Evolutionary conservation across 2,797 vertebrate genomes (phyloP), one percentile per base, ranked within the genome.

Genomic region (Acanthurus leucopareius): DNA sequence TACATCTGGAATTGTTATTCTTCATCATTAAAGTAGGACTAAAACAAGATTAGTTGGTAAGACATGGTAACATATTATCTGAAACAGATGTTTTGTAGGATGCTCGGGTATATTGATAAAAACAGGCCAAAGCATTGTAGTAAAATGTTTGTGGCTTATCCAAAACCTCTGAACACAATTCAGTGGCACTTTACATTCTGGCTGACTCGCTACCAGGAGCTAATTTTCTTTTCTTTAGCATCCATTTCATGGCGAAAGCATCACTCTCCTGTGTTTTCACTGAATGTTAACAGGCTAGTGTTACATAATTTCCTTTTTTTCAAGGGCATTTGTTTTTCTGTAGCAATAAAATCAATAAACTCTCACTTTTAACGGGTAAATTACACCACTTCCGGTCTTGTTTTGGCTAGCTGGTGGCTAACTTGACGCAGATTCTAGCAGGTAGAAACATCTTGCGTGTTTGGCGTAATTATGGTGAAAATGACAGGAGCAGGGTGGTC

Each of bases 371-470:
- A 1, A 44, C 14, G 1, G 10, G 8, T 13, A 25, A 15, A 15
- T 14, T 44, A 3, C 0, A 0, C 2, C 19, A 58, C 61, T 81
- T 88, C 83, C 79, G 60, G 77, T 77, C 0, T 14, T 3, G 38
- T 28, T 44, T 3, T 4, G 5, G 20, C 22, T 69, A 28, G 58
- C 14, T 28, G 13, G 5, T 2, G 7, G 19, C 7, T 13, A 57
- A 0, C 70, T 86, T 88, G 49, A 85, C 51, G 35, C 62, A 75
- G 44, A 3, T 38, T 42, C 15, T 2, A 14, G 20, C 63, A 45
- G 72, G 49, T 73, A 20, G 28, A 48, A 51, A 25, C n/a, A 44
- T 40, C 5, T 9, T 62, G 22, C 40, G 28, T 10, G 61, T 56
- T 79, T 49, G 9, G 22, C 47, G 64, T 66, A 10, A 68, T 67